phyloP scores from a whole-genome alignment of 2,797 vertebrate genomes.

The Enteromius fasciolatus region DNA sequence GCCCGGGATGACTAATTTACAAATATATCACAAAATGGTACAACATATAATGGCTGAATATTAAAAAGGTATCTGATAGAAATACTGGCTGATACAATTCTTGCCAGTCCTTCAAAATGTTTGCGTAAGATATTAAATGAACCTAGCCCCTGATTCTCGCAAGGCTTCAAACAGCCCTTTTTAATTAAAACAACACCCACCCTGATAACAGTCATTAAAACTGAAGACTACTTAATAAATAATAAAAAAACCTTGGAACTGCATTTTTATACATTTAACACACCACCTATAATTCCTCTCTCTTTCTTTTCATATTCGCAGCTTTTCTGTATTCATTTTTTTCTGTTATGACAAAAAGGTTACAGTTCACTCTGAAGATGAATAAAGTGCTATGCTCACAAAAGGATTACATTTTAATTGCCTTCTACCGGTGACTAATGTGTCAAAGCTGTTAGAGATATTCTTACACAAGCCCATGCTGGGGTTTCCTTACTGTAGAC shows the following conservation, averaged over 20 bases:
- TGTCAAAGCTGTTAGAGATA: constrained; percentile 16
- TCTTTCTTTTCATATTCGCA: constrained; percentile 2
- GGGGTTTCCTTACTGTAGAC: background rate
- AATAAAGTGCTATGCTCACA: constrained; percentile 25
- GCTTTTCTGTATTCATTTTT: background rate
- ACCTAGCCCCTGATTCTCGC: background rate
- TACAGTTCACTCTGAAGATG: background rate
- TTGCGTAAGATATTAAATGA: background rate
- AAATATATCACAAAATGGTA: background rate
- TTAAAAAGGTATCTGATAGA: background rate
- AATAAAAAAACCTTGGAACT: background rate
- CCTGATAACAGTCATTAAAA: background rate
- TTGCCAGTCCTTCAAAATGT: background rate
- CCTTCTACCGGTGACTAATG: constrained; percentile 32
- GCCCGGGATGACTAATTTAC: constrained; percentile 2
- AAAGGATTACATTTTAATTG: constrained; percentile 59
- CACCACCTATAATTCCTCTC: background rate
- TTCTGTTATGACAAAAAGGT: constrained; percentile 9
- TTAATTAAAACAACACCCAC: background rate
- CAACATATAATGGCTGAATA: background rate
- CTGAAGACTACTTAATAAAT: background rate
- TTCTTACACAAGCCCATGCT: background rate
- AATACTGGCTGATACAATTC: background rate
- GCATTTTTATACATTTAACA: background rate
- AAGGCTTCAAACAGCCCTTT: background rate